phyloP scores from a whole-genome alignment of 2,888 invertebrate species.

The Atherix ibis region DNA sequence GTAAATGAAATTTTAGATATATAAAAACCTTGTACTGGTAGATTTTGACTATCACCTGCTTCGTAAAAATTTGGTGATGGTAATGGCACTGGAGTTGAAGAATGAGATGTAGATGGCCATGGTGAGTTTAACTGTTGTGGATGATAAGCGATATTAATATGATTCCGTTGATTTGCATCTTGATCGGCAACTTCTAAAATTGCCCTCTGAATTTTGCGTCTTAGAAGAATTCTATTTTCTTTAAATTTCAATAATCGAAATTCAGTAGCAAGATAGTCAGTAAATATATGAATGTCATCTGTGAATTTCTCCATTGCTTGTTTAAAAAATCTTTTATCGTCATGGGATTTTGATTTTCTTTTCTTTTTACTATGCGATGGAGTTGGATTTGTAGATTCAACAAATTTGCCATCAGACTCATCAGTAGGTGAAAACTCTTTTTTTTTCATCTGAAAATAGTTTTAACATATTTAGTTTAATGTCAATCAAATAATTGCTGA shows the following conservation, averaged over 20 bases:
- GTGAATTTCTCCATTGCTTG: conserved; percentile 1
- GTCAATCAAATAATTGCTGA: no score
- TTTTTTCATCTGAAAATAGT: no score
- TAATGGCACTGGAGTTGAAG: neutral
- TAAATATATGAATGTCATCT: conserved; percentile 1
- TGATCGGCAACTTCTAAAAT: conserved; percentile 1
- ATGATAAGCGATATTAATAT: neutral
- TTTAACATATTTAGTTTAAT: no score
- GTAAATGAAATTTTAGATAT: neutral
- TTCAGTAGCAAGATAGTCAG: conserved; percentile 2
- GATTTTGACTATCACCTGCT: no score
- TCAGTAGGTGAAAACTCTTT: no score
- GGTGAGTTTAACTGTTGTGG: neutral
- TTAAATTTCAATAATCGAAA: conserved; percentile 1
- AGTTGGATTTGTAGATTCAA: no score
- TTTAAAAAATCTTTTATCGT: conserved; percentile 1
- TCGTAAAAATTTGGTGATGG: neutral
- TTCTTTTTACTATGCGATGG: no score
- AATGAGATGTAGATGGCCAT: neutral
- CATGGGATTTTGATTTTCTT: no score
- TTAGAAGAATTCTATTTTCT: conserved; percentile 3
- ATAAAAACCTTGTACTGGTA: neutral
- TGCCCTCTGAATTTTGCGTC: neutral
- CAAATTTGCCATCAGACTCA: no score
- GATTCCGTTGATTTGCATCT: conserved; percentile 1